These are phyloP conservation scores for Chionomys nivalis DNA, from an alignment of 2,113 vertebrate genomes.

Conservation along the genomic window DNA sequence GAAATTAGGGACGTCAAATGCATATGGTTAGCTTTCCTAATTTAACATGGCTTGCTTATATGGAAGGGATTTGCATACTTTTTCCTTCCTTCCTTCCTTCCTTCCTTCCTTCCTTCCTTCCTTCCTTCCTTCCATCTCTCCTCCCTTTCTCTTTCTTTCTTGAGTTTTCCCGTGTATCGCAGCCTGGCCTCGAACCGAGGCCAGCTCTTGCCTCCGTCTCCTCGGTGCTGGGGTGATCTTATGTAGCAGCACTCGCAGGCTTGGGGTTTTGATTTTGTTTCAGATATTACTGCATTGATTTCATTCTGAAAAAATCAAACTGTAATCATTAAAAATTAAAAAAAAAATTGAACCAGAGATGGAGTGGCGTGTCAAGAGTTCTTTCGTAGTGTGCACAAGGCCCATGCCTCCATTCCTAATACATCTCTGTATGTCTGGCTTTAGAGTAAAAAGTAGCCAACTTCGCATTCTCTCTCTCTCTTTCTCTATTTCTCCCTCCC, in stretches of 20 bases:
- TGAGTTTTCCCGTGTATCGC: not conserved
- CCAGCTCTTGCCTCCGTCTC: not conserved
- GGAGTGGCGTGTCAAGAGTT: not conserved
- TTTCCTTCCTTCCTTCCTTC: not conserved
- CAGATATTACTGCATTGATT: slow-evolving; percentile 33
- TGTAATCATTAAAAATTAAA: slow-evolving; percentile 35
- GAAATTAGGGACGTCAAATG: slow-evolving; percentile 56
- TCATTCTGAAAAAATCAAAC: slow-evolving; percentile 31
- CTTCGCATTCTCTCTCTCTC: not conserved
- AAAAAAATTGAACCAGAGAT: not conserved
- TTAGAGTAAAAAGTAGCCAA: not conserved
- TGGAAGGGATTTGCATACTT: not conserved
- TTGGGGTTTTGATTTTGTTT: slow-evolving; percentile 29
- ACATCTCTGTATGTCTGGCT: not conserved
- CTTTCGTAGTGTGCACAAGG: not conserved
- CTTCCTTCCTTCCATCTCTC: too few relatives aligned
- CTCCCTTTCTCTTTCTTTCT: too few relatives aligned
- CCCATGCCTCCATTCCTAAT: not conserved
- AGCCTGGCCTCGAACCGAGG: not conserved
- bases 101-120: not conserved
- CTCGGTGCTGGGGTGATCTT: too few relatives aligned
- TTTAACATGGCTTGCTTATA: slow-evolving; percentile 8
- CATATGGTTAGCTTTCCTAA: slow-evolving; percentile 41
- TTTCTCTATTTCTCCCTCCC: not conserved
- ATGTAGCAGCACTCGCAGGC: not conserved